Percentiles rank a stretch among this genome's conserved stretches.
Evolutionary conservation across 2,888 invertebrate genomes (phyloP).

Genomic region (Ochlodes sylvanus): DNA sequence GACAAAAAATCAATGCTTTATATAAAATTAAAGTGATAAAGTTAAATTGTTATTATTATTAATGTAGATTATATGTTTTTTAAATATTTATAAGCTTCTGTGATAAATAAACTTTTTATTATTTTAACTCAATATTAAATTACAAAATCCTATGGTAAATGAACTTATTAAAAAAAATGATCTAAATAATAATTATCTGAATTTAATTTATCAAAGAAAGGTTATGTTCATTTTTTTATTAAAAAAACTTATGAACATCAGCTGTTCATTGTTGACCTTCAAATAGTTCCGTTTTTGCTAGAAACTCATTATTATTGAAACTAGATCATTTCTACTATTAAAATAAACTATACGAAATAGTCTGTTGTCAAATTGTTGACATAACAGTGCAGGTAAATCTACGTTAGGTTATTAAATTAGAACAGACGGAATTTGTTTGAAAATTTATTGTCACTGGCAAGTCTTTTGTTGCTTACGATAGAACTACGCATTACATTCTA

Average conservation of each 20-base stretch:
- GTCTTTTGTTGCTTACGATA: constrained; percentile 33
- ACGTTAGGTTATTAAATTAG: constrained; percentile 20
- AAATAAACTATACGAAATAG: no score
- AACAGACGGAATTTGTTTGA: constrained; percentile 7
- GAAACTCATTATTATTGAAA: no score
- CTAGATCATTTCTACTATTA: no score
- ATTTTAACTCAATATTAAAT: constrained; percentile 29
- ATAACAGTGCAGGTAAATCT: constrained; percentile 6
- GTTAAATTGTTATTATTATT: constrained; percentile 37
- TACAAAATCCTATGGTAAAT: no score
- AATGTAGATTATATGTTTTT: constrained; percentile 38
- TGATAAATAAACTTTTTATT: constrained; percentile 63
- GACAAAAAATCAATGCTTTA: constrained; percentile 20
- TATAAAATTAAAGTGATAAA: constrained; percentile 39
- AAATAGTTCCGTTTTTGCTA: no score
- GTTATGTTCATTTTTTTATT: no score
- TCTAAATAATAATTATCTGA: no score
- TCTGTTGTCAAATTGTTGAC: constrained; percentile 6
- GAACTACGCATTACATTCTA: neutral
- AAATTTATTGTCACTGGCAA: constrained; percentile 34
- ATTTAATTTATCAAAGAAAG: no score
- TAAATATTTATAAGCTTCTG: constrained; percentile 58
- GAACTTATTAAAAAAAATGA: no score
- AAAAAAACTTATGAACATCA: no score
- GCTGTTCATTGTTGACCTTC: no score